These are phyloP conservation scores for Nibea albiflora DNA, from an alignment of 2,113 vertebrate genomes.

Conservation along the genomic window DNA sequence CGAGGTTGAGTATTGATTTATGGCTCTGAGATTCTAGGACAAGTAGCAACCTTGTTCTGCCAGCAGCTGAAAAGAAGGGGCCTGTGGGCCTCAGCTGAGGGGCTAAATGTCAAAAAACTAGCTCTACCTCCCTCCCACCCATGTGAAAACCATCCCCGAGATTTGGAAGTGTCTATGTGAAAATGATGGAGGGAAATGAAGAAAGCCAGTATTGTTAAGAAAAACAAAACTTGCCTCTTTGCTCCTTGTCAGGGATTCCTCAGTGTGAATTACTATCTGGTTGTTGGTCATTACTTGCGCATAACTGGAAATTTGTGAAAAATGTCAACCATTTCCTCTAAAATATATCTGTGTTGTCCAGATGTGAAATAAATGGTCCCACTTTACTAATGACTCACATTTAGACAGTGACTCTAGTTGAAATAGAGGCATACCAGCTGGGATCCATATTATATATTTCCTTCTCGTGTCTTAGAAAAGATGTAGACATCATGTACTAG, in stretches of 20 bases:
- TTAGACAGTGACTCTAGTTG: not conserved
- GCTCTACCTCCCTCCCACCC: slow-evolving; percentile 30
- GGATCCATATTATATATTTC: slow-evolving; percentile 16
- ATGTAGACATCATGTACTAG: not conserved
- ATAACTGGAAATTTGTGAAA: slow-evolving; percentile 52
- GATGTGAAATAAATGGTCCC: slow-evolving; percentile 3
- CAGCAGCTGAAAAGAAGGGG: slow-evolving; percentile 57
- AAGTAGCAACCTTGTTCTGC: slow-evolving; percentile 60
- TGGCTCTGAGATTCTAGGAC: slow-evolving; percentile 33
- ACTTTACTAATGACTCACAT: slow-evolving; percentile 30
- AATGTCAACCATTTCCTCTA: slow-evolving; percentile 37
- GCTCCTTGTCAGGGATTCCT: slow-evolving; percentile 29
- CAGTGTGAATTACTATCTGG: slow-evolving; percentile 50
- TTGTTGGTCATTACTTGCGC: slow-evolving; percentile 46
- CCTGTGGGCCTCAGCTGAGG: slow-evolving; percentile 52
- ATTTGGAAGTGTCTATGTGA: slow-evolving; percentile 52
- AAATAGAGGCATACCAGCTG: slow-evolving; percentile 16
- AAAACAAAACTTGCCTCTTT: slow-evolving; percentile 57
- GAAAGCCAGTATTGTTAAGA: slow-evolving; percentile 62
- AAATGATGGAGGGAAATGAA: slow-evolving; percentile 39
- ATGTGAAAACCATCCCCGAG: slow-evolving; percentile 48
- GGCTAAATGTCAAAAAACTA: slow-evolving; percentile 53
- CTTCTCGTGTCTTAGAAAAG: not conserved
- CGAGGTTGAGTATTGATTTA: slow-evolving; percentile 57
- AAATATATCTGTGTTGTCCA: slow-evolving; percentile 32